These are phyloP conservation scores for Pterostichus niger DNA, from an alignment of 2,888 invertebrate genomes.

Conservation along the genomic window DNA sequence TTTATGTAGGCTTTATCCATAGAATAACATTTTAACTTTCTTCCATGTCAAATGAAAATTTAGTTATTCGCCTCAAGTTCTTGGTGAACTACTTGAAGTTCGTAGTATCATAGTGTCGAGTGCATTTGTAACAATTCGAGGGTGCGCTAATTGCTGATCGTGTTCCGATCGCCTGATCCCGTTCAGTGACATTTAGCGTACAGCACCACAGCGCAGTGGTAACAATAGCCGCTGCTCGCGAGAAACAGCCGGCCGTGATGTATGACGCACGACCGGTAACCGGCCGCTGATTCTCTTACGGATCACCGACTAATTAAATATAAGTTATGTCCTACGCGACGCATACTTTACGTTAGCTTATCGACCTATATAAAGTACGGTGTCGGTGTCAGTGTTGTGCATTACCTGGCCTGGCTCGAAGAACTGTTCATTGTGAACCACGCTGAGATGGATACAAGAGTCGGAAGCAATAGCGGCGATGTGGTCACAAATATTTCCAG, in stretches of 20 bases:
- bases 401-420: background rate
- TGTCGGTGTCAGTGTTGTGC: background rate
- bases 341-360: conserved; percentile 73
- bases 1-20: too few relatives aligned
- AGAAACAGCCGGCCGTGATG: conserved; percentile 70
- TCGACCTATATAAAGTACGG: conserved; percentile 58
- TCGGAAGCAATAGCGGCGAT: too few relatives aligned
- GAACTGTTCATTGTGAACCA: too few relatives aligned
- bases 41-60: too few relatives aligned
- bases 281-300: conserved; percentile 72
- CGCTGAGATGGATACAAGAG: background rate
- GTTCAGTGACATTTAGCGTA: conserved; percentile 62
- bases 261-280: conserved; percentile 71
- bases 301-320: conserved; percentile 75
- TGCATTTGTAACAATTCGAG: conserved; percentile 16
- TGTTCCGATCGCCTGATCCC: conserved; percentile 2
- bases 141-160: conserved; percentile 37
- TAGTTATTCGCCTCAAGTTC: too few relatives aligned
- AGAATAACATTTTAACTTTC: too few relatives aligned
- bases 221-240: background rate
- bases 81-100: background rate
- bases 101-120: background rate
- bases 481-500: too few relatives aligned
- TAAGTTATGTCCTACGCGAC: conserved; percentile 74
- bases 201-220: background rate